phyloP scores from a whole-genome alignment of 2,113 vertebrate species.

The Seriola rivoliana region DNA sequence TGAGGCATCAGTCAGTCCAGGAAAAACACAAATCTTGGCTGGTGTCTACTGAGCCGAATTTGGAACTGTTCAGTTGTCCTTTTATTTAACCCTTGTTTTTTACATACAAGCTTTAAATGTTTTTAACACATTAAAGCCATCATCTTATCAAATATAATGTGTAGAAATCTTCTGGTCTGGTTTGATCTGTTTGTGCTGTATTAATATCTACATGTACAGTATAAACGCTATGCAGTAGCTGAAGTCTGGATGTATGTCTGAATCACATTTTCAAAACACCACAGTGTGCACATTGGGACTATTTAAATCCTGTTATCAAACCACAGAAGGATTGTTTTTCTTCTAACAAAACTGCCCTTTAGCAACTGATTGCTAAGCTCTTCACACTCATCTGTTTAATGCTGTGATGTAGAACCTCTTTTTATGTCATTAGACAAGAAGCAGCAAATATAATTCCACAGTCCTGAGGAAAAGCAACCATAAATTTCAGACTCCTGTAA shows the following conservation, averaged over 20 bases:
- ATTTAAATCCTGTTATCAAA: background rate
- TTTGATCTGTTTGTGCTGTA: background rate
- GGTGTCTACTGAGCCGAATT: background rate
- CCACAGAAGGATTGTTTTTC: background rate
- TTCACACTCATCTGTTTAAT: background rate
- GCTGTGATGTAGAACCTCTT: background rate
- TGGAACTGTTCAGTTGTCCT: background rate
- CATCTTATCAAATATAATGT: background rate
- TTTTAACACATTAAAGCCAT: slow-evolving; percentile 7
- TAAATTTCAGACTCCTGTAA: background rate
- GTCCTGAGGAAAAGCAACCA: background rate
- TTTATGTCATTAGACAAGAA: slow-evolving; percentile 15
- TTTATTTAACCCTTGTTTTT: background rate
- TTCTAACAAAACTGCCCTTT: background rate
- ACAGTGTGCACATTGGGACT: background rate
- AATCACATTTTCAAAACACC: background rate
- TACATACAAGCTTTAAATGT: background rate
- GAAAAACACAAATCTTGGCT: slow-evolving; percentile 3
- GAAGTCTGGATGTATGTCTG: background rate
- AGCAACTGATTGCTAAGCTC: background rate
- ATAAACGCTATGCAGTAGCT: background rate
- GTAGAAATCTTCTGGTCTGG: background rate
- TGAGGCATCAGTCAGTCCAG: slow-evolving; percentile 2
- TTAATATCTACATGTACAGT: background rate
- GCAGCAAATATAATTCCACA: slow-evolving; percentile 6